Evolutionary conservation across 2,888 invertebrate species (phyloP).

Genomic region (Asteroscopus sphinx): DNA sequence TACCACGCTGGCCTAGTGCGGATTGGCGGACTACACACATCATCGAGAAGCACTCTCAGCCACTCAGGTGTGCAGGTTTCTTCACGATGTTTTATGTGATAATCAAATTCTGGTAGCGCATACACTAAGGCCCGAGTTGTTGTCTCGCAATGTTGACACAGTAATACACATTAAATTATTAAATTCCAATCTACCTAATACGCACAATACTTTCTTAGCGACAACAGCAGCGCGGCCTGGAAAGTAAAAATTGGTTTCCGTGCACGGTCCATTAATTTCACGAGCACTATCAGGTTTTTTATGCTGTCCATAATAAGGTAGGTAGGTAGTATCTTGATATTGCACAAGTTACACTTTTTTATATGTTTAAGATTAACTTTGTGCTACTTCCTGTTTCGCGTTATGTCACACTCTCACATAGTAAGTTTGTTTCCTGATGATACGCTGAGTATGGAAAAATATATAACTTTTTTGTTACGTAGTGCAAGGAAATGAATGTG

Average conservation of each 20-base stretch:
- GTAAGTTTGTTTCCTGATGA: constrained; percentile 50
- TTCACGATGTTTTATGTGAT: too few relatives aligned
- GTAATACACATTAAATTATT: constrained; percentile 6
- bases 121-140: background rate
- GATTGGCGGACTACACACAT: too few relatives aligned
- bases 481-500: constrained; percentile 44
- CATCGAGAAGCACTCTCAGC: too few relatives aligned
- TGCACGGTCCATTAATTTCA: constrained; percentile 72
- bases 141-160: background rate
- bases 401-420: constrained; percentile 61
- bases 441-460: constrained; percentile 26
- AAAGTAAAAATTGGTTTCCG: constrained; percentile 68
- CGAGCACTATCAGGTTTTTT: constrained; percentile 56
- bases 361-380: constrained; percentile 55
- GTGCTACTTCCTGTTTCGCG: constrained; percentile 54
- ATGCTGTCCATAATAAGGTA: constrained; percentile 48
- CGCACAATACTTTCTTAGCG: constrained; percentile 54
- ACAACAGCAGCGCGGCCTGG: constrained; percentile 34
- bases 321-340: constrained; percentile 50
- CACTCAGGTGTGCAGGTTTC: too few relatives aligned
- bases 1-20: too few relatives aligned
- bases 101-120: too few relatives aligned
- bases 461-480: constrained; percentile 36
- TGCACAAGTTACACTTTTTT: constrained; percentile 62
- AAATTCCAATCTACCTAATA: constrained; percentile 40